phyloP scores from a whole-genome alignment of 1,140 invertebrate genomes.

The Elymnias hypermnestra region DNA sequence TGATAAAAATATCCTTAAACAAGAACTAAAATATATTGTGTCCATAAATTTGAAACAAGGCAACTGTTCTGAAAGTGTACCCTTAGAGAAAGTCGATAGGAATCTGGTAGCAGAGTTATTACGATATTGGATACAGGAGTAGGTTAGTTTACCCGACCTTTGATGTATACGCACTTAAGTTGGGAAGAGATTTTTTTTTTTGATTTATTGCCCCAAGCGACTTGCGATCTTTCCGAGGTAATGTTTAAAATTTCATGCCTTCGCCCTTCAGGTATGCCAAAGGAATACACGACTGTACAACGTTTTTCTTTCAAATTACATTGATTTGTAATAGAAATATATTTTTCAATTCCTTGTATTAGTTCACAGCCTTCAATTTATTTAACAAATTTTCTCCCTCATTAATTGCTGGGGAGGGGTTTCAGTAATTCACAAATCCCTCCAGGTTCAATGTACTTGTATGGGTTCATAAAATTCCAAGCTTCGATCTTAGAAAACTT shows the following conservation, averaged over 20 bases:
- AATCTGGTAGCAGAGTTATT: constrained; percentile 17
- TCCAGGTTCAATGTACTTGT: no score
- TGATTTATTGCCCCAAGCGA: constrained; percentile 13
- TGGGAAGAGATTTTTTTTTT: constrained; percentile 10
- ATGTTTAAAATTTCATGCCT: not conserved
- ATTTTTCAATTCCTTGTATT: no score
- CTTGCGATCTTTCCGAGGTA: constrained; percentile 8
- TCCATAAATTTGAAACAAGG: constrained; percentile 15
- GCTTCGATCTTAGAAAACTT: no score
- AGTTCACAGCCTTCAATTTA: no score
- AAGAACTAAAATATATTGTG: constrained; percentile 4
- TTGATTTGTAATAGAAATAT: no score
- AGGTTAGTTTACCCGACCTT: not conserved
- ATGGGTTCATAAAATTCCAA: no score
- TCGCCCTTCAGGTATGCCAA: not conserved
- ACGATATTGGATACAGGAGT: constrained; percentile 2
- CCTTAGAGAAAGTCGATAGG: constrained; percentile 11
- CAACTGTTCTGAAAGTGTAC: constrained; percentile 15
- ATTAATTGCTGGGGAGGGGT: no score
- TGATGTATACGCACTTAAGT: constrained; percentile 2
- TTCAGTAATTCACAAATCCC: no score
- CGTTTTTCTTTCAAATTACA: not conserved
- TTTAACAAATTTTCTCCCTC: no score
- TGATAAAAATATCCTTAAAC: not conserved
- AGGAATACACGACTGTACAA: not conserved